Evolutionary conservation across 1,140 invertebrate species (phyloP).

Genomic region (Helicoverpa armigera): DNA sequence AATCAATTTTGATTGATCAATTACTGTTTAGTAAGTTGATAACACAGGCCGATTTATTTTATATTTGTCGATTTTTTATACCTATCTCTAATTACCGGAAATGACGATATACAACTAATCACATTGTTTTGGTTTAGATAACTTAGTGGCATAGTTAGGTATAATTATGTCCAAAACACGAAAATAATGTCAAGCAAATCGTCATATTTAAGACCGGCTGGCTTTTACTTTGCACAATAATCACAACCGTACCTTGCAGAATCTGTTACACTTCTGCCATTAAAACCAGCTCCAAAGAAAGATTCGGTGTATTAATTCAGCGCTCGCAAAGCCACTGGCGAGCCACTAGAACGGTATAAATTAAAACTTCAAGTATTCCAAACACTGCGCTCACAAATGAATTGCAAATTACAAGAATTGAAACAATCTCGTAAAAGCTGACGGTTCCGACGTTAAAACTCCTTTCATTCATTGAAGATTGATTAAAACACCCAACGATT

Average conservation of each 20-base stretch:
- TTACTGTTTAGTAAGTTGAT: no score
- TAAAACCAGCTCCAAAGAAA: slow-evolving; percentile 36
- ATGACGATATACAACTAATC: no score
- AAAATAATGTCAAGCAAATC: no score
- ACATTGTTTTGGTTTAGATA: no score
- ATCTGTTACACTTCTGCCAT: slow-evolving; percentile 4
- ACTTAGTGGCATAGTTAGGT: no score
- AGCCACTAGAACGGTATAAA: slow-evolving; percentile 36
- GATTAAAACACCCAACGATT: slow-evolving; percentile 51
- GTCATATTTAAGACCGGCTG: no score
- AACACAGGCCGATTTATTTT: no score
- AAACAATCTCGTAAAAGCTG: slow-evolving; percentile 44
- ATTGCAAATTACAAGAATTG: slow-evolving; percentile 48
- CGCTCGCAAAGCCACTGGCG: slow-evolving; percentile 16
- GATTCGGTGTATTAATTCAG: slow-evolving; percentile 22
- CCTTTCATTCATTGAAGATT: slow-evolving; percentile 50
- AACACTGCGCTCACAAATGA: slow-evolving; percentile 43
- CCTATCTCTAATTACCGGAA: no score
- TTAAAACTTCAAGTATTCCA: slow-evolving; percentile 44
- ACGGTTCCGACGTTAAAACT: slow-evolving; percentile 36
- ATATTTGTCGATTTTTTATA: no score
- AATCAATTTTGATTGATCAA: no score
- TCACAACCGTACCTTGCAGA: not conserved
- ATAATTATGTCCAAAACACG: no score
- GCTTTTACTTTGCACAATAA: not conserved